Evolutionary conservation across 2,888 invertebrate genomes (phyloP).

Genomic region (Muscina levida): DNA sequence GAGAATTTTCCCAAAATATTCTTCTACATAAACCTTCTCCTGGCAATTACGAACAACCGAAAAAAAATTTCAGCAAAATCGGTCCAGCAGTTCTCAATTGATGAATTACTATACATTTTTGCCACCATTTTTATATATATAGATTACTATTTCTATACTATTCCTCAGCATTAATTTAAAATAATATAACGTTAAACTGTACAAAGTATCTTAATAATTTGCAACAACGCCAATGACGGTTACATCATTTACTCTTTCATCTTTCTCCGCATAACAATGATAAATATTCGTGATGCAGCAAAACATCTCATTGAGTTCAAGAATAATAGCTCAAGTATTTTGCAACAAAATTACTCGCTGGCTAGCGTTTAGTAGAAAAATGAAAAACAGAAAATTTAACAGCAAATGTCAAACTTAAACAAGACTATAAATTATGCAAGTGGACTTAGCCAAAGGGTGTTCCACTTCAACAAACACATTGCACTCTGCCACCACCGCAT

Average conservation of each 20-base stretch:
- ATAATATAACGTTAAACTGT: too few relatives aligned
- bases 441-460: slow-evolving; percentile 31
- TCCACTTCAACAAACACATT: background rate
- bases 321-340: slow-evolving; percentile 23
- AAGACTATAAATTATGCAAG: slow-evolving; percentile 64
- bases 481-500: background rate
- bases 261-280: background rate
- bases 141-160: too few relatives aligned
- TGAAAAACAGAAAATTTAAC: slow-evolving; percentile 42
- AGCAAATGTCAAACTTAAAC: slow-evolving; percentile 61
- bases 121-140: too few relatives aligned
- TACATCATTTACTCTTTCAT: too few relatives aligned
- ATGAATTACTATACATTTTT: too few relatives aligned
- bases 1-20: too few relatives aligned
- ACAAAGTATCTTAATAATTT: slow-evolving; percentile 37
- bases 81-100: too few relatives aligned
- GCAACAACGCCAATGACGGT: slow-evolving; percentile 1
- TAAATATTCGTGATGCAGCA: slow-evolving; percentile 10
- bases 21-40: too few relatives aligned
- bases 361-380: background rate
- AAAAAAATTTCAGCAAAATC: too few relatives aligned
- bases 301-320: background rate
- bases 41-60: too few relatives aligned
- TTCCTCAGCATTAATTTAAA: too few relatives aligned
- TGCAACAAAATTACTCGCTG: slow-evolving; percentile 14